phyloP scores from a whole-genome alignment of 2,113 vertebrate species.

The Nesogale talazaci region DNA sequence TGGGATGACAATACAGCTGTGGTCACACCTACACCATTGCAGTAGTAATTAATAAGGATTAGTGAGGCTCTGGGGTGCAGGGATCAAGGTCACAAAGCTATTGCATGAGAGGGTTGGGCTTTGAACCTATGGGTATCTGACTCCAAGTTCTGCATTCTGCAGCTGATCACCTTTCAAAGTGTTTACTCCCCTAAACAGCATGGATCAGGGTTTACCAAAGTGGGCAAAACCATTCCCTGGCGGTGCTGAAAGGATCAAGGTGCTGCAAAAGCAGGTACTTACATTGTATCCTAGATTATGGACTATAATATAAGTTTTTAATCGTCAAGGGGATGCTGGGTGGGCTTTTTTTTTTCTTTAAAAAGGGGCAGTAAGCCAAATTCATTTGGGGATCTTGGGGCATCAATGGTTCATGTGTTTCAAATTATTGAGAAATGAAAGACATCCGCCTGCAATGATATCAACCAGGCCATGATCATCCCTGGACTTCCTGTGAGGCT shows the following conservation, averaged over 20 bases:
- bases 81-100: neutral
- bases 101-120: neutral
- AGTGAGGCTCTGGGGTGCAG: neutral
- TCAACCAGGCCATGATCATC: neutral
- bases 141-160: neutral
- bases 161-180: neutral
- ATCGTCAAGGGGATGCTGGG: too few relatives aligned
- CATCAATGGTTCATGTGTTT: neutral
- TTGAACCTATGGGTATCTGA: neutral
- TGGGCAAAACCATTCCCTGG: too few relatives aligned
- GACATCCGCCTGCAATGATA: neutral
- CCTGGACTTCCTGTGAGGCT: neutral
- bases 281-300: too few relatives aligned
- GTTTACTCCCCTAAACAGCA: neutral
- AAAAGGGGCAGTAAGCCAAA: too few relatives aligned
- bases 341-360: too few relatives aligned
- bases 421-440: neutral
- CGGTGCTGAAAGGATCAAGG: too few relatives aligned
- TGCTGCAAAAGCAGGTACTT: too few relatives aligned
- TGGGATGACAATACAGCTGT: neutral
- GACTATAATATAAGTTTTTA: too few relatives aligned
- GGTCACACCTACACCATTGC: neutral
- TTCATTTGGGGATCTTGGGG: too few relatives aligned
- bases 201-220: too few relatives aligned
- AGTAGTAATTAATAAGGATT: constrained; percentile 9